These are phyloP conservation scores for Brachyalestes nurse DNA, from an alignment of 2,797 vertebrate species.

Conservation along the genomic window DNA sequence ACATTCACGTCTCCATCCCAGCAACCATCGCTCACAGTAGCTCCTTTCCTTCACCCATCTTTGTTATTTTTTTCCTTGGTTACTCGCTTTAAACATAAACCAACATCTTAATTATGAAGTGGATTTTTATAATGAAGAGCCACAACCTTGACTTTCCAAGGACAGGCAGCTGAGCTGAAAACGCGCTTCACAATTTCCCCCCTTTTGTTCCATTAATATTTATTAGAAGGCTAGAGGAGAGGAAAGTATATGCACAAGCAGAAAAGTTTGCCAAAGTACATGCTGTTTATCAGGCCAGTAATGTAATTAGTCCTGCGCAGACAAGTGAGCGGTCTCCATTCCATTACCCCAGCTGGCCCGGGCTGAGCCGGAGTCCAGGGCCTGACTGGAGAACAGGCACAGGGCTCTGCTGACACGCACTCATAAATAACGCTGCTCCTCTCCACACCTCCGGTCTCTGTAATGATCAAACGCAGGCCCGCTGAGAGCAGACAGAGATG, in stretches of 20 bases:
- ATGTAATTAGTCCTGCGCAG: conserved; percentile 63
- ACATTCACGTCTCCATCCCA: background rate
- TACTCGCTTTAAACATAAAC: conserved; percentile 31
- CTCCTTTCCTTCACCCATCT: background rate
- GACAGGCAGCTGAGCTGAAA: conserved; percentile 38
- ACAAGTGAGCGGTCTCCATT: conserved; percentile 37
- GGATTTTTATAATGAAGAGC: conserved; percentile 52
- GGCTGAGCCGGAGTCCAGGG: conserved; percentile 15
- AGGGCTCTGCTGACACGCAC: conserved; percentile 34
- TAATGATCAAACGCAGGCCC: conserved; percentile 45
- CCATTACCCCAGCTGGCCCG: conserved; percentile 45
- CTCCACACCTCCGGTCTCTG: conserved; percentile 42
- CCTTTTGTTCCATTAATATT: conserved; percentile 64
- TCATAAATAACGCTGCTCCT: conserved; percentile 51
- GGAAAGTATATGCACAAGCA: conserved; percentile 58
- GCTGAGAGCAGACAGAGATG: background rate
- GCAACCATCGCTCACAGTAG: background rate
- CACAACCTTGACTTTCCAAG: conserved; percentile 58
- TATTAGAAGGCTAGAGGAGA: conserved; percentile 51
- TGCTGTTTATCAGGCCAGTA: conserved; percentile 56
- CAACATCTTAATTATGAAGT: conserved; percentile 55
- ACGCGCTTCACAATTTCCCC: conserved; percentile 44
- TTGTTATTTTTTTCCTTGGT: background rate
- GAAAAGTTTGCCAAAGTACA: conserved; percentile 58
- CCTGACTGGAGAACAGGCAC: conserved; percentile 29